Percentiles rank a stretch among this genome's conserved stretches.
phyloP scores from a whole-genome alignment of 2,797 vertebrate genomes.

The Coccyzus lansbergi region DNA sequence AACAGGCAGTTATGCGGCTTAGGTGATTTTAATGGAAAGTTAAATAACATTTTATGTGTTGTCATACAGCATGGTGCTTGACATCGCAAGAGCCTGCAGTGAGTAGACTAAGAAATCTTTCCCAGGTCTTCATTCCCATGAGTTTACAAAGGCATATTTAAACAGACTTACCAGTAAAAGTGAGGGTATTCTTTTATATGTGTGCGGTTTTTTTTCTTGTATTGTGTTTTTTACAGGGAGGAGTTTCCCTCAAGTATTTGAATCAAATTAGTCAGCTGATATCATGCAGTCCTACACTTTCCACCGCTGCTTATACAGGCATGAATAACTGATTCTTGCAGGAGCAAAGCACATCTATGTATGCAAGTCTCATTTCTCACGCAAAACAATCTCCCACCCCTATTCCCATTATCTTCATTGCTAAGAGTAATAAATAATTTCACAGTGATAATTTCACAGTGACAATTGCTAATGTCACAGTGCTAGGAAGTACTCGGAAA shows the following conservation, averaged over 20 bases:
- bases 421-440: constrained; percentile 71
- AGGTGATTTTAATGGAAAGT: background rate
- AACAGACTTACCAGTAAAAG: background rate
- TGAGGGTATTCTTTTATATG: background rate
- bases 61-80: background rate
- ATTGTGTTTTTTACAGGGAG: background rate
- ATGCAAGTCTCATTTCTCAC: constrained; percentile 38
- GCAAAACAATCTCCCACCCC: background rate
- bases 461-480: constrained; percentile 55
- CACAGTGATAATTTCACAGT: constrained; percentile 47
- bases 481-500: constrained; percentile 50
- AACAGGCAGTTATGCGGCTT: background rate
- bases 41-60: background rate
- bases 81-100: background rate
- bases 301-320: background rate
- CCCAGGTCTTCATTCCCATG: background rate
- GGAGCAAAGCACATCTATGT: constrained; percentile 18
- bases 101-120: background rate
- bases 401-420: constrained; percentile 32
- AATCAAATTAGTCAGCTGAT: background rate
- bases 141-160: background rate
- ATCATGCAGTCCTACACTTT: background rate
- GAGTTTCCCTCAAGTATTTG: background rate
- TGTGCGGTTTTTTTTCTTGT: background rate
- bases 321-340: background rate